Evolutionary conservation across 1,140 invertebrate species (phyloP).

Genomic region (Drosophila erecta): DNA sequence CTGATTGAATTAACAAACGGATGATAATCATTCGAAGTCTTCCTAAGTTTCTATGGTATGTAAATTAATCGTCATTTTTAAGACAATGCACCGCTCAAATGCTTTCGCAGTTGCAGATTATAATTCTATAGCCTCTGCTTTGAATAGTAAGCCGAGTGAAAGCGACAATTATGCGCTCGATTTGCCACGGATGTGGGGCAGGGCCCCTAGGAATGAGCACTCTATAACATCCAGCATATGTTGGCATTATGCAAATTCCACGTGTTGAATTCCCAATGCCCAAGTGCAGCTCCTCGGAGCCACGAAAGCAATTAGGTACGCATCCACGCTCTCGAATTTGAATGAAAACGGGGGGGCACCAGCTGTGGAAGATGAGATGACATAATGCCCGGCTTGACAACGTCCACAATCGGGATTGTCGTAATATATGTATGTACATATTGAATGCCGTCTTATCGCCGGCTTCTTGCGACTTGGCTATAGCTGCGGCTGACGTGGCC

Average conservation of each 20-base stretch:
- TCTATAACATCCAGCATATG: slow-evolving; percentile 13
- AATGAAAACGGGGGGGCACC: background rate
- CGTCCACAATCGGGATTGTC: slow-evolving; percentile 8
- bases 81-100: background rate
- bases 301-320: slow-evolving; percentile 48
- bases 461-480: slow-evolving; percentile 7
- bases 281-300: slow-evolving; percentile 1
- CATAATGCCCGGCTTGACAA: slow-evolving; percentile 49
- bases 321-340: slow-evolving; percentile 21
- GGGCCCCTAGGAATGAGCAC: background rate
- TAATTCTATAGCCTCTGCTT: background rate
- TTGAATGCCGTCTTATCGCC: slow-evolving; percentile 22
- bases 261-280: slow-evolving; percentile 57
- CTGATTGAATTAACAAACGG: no score
- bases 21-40: background rate
- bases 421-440: background rate
- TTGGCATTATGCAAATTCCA: slow-evolving; percentile 71
- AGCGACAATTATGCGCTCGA: slow-evolving; percentile 47
- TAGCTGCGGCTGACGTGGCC: slow-evolving; percentile 48
- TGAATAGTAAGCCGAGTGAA: slow-evolving; percentile 2
- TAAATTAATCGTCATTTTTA: background rate
- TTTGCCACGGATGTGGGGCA: slow-evolving; percentile 51
- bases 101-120: background rate
- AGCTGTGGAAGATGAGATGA: slow-evolving; percentile 19
- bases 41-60: background rate